Conservation (phyloP, 1,140 invertebrate genomes). For the Saccostrea glomerata region DNA sequence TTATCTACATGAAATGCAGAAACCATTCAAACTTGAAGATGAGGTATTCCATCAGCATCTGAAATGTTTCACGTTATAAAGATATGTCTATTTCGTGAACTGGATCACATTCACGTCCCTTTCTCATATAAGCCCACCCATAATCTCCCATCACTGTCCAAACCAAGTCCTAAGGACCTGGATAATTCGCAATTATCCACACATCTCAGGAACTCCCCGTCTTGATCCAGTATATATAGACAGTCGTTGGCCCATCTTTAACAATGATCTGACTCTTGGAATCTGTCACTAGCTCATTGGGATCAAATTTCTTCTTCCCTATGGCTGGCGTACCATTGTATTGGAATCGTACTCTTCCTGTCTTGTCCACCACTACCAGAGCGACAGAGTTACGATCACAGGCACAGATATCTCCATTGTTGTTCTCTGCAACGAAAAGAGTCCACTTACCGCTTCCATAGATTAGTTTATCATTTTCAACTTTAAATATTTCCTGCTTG, state of each 20-base stretch:
- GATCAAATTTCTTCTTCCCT: background rate
- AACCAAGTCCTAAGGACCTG: background rate
- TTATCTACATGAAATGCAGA: too few relatives aligned
- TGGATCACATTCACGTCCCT: background rate
- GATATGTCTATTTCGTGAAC: background rate
- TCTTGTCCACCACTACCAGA: background rate
- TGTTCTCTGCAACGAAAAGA: background rate
- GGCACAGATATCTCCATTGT: background rate
- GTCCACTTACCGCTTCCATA: background rate
- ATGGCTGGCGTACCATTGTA: background rate
- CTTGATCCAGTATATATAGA: background rate
- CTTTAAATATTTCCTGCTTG: background rate
- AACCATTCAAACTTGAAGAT: too few relatives aligned
- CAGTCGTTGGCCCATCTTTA: background rate
- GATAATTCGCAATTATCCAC: background rate
- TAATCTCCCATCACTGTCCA: background rate
- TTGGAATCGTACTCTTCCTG: background rate
- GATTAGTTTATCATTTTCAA: background rate
- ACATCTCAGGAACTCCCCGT: conserved; percentile 4
- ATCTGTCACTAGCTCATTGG: background rate
- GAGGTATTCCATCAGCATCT: too few relatives aligned
- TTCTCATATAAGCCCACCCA: background rate
- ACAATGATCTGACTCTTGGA: background rate
- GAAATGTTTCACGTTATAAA: too few relatives aligned
- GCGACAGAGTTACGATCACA: background rate